Base-by-base conservation (phyloP, 2,888 invertebrate species). In the Ormyrus labotus region DNA sequence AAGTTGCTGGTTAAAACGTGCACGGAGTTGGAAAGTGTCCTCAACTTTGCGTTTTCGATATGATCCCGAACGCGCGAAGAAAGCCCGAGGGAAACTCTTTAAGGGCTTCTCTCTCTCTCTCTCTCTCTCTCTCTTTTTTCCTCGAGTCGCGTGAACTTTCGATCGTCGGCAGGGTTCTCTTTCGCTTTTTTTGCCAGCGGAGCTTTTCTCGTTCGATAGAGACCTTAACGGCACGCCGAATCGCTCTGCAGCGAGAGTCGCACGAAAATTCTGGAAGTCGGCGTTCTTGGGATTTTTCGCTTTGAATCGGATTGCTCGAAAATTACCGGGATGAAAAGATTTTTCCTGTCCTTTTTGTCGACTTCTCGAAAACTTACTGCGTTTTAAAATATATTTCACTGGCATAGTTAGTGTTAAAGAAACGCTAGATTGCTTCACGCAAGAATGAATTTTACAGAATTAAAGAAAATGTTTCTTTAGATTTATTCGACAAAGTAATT, bases 71-170 rank as follows among this genome's bases (percentile, higher is more conserved):
- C 47, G 53, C 65, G 60, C 67, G 67, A 71, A 51, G 60, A 69
- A 77, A 70, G 76, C 55, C 13, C 51, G 47, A n/a, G 8, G 60
- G 61, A 74, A 76, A 80, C 67, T 80, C 60, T 71, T 61, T 71
- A 67, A 76, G 67, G 69, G 48, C 7, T 63, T 64, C 13, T 55
- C 50, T 60, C 11, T 64, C 51, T 65, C 53, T 19, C 19, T 19
- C 19, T 19, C 19, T 55, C 5, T 55, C 58, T 50, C 47, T 51
- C 13, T 47, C 13, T 51, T 50, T 65, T 71, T n/a, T 51, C 51
- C 48, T n/a, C 57, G 19, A 19, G 68, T 73, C 19, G 75, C 57
- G 53, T 55, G 76, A 80, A 80, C 80, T 80, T 80, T 76, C 50
- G 58, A 75, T 71, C 60, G 64, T 69, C 13, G 47, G 45, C 53